Evolutionary conservation across 2,797 vertebrate species (phyloP), one percentile per base, ranked within the genome.

Genomic region (Columba guinea): DNA sequence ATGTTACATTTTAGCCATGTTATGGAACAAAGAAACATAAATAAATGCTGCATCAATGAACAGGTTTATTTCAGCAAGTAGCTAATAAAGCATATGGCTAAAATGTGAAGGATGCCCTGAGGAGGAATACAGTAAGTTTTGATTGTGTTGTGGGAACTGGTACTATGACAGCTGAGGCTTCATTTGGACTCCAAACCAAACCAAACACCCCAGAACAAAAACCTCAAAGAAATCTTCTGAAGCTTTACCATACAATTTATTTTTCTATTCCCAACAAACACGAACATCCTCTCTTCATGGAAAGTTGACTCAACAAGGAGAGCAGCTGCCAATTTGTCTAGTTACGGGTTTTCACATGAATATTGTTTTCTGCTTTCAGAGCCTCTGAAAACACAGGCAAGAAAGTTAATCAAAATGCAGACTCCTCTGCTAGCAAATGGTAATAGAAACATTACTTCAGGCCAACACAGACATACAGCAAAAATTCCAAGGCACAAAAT

Each of bases 341-440:
- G n/a, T 52, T 86, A 37, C 19, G 41, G 39, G 70, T 41, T 60
- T 7, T 78, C 49, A 64, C 16, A 78, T 7, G 21, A 77, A 90
- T 18, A 22, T 67, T 83, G n/a, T 58, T 80, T 88, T 70, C 32
- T 63, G n/a, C 69, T 88, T 73, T 71, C 44, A 85, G 75, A 71
- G 30, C 13, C 73, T 68, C 69, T 68, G 34, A 83, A 84, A 86
- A 74, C 27, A 73, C 13, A 85, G n/a, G 32, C 41, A 87, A 93
- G 64, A 80, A 78, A 87, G 58, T n/a, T 51, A 11, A 55, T n/a
- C 55, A 65, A 77, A 59, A 76, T 9, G 34, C 58, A 80, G 39
- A 22, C 18, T 65, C 7, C 21, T 68, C 44, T 52, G 21, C 37
- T n/a, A 56, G 22, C 19, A 41, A 74, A 74, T 0, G 0, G 13